These are phyloP conservation scores for Cavia porcellus DNA, from an alignment of 2,113 vertebrate genomes.

Conservation along the genomic window DNA sequence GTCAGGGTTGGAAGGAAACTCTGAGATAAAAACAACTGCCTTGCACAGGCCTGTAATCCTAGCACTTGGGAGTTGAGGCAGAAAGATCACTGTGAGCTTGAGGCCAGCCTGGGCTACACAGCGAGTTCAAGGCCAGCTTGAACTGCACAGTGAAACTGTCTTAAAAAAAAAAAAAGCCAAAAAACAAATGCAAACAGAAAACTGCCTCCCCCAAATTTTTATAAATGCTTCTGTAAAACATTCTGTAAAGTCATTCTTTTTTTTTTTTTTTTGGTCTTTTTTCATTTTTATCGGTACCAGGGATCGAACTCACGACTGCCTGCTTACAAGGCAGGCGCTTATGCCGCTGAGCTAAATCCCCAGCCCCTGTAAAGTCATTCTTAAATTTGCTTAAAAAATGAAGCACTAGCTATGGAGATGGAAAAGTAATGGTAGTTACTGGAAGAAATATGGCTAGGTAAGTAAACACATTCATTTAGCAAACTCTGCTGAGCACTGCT, in stretches of 20 bases:
- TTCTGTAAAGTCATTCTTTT: too few relatives aligned
- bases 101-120: neutral
- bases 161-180: neutral
- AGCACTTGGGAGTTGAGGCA: neutral
- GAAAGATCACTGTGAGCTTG: neutral
- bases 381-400: neutral
- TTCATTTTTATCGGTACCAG: too few relatives aligned
- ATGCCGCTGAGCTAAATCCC: too few relatives aligned
- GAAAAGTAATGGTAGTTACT: accelerated
- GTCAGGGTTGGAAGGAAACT: slow-evolving; percentile 26
- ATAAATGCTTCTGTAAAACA: neutral
- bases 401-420: neutral
- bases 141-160: neutral
- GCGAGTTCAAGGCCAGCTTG: neutral
- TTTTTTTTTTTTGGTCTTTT: too few relatives aligned
- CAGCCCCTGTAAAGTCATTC: neutral
- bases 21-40: neutral
- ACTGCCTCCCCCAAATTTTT: neutral
- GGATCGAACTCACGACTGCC: too few relatives aligned
- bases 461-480: too few relatives aligned
- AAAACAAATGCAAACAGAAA: neutral
- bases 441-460: neutral
- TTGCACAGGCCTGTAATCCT: neutral
- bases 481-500: accelerated
- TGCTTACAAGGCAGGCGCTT: too few relatives aligned